These are phyloP conservation scores for Pseudolaguvia tuberculata DNA, from an alignment of 2,113 vertebrate species.

Conservation along the genomic window DNA sequence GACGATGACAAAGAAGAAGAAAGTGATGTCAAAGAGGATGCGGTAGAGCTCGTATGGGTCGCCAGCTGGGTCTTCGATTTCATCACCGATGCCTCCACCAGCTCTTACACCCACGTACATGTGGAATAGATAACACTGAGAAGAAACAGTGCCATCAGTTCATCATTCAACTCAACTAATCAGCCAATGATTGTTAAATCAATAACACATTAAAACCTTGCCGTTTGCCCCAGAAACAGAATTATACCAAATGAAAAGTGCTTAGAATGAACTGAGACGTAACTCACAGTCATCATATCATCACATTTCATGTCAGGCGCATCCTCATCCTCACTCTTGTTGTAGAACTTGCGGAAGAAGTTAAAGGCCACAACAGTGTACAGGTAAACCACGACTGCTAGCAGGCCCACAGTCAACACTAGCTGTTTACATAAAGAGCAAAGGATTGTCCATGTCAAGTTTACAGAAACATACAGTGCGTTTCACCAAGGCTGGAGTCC, in stretches of 20 bases:
- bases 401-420: slow-evolving; percentile 88
- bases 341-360: slow-evolving; percentile 99
- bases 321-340: slow-evolving; percentile 94
- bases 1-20: slow-evolving; percentile 99
- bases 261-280: neutral
- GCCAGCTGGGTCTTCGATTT: slow-evolving; percentile 94
- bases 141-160: neutral
- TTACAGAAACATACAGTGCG: neutral
- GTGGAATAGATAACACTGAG: slow-evolving; percentile 94
- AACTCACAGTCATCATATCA: slow-evolving; percentile 95
- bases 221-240: neutral
- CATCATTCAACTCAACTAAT: neutral
- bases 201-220: neutral
- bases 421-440: slow-evolving; percentile 64
- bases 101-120: slow-evolving; percentile 98
- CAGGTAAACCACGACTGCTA: slow-evolving; percentile 94
- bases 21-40: slow-evolving; percentile 97
- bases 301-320: slow-evolving; percentile 97
- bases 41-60: slow-evolving; percentile 97
- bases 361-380: slow-evolving; percentile 98
- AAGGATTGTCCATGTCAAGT: neutral
- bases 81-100: slow-evolving; percentile 93
- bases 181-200: neutral
- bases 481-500: neutral
- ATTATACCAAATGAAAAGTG: neutral